A percentile compares a stretch with the other conserved stretches of the same genome.
phyloP scores from a whole-genome alignment of 2,113 vertebrate genomes.

The Hyla sarda region DNA sequence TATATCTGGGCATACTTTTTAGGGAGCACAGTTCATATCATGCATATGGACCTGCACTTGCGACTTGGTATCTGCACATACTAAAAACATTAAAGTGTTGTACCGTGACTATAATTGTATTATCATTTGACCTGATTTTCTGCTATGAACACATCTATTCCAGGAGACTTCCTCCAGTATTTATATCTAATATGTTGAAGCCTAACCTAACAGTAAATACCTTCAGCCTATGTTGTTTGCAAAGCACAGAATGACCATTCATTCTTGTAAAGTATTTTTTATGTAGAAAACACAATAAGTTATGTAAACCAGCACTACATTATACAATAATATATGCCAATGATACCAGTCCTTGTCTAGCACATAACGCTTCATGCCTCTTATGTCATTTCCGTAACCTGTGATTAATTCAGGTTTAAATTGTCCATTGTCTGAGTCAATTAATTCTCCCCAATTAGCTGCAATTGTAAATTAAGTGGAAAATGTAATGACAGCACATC shows the following conservation, averaged over 20 bases:
- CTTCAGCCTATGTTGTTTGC: no score
- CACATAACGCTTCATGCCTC: background rate
- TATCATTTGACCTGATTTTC: no score
- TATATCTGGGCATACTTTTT: no score
- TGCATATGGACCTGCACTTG: no score
- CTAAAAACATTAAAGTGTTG: no score
- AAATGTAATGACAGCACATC: background rate
- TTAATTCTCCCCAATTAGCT: background rate
- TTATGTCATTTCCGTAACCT: background rate
- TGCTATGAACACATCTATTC: background rate
- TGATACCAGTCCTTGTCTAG: background rate
- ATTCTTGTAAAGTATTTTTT: background rate
- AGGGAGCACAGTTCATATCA: no score
- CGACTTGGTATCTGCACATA: no score
- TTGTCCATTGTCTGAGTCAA: constrained; percentile 9
- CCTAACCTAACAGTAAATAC: background rate
- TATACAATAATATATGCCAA: background rate
- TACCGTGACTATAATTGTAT: no score
- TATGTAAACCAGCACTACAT: background rate
- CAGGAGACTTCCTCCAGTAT: background rate
- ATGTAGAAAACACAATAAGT: background rate
- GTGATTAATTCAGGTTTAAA: background rate
- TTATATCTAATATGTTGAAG: background rate
- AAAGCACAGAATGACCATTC: background rate
- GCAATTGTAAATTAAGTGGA: constrained; percentile 12